phyloP scores from a whole-genome alignment of 2,113 vertebrate genomes.

The Oryctolagus cuniculus region DNA sequence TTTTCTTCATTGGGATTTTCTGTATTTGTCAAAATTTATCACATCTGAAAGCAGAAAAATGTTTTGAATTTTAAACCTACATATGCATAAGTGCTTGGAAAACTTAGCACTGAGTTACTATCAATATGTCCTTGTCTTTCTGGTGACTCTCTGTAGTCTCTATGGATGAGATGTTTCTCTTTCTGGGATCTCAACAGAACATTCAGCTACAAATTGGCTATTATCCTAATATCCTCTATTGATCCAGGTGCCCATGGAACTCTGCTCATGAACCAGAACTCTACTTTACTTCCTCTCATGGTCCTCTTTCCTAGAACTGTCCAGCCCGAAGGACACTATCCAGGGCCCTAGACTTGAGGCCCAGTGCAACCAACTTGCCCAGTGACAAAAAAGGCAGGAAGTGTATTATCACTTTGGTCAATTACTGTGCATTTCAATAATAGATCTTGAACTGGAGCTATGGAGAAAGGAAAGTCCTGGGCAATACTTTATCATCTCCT shows the following conservation, averaged over 20 bases:
- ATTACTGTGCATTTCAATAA: conserved; percentile 85
- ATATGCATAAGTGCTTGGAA: not conserved
- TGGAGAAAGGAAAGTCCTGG: conserved; percentile 69
- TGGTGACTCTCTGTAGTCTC: not conserved
- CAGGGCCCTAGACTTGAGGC: not conserved
- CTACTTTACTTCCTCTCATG: not conserved
- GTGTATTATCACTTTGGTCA: conserved; percentile 74
- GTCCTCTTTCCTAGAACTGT: too few relatives aligned
- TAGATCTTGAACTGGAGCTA: conserved; percentile 63
- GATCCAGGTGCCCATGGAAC: too few relatives aligned
- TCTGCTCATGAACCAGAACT: not conserved
- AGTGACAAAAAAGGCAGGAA: conserved; percentile 65
- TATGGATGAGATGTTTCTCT: not conserved
- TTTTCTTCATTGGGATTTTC: not conserved
- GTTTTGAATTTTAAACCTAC: not conserved
- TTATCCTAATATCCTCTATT: too few relatives aligned
- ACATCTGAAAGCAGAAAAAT: not conserved
- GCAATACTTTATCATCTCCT: conserved; percentile 82
- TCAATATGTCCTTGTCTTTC: not conserved
- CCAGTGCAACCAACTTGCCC: conserved; percentile 49
- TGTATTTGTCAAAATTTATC: not conserved
- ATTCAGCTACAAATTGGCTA: too few relatives aligned
- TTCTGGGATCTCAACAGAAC: not conserved
- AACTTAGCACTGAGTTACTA: not conserved
- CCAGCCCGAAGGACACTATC: not conserved